Evolutionary conservation across 1,140 invertebrate genomes (phyloP).

Genomic region (Drosophila aff.): DNA sequence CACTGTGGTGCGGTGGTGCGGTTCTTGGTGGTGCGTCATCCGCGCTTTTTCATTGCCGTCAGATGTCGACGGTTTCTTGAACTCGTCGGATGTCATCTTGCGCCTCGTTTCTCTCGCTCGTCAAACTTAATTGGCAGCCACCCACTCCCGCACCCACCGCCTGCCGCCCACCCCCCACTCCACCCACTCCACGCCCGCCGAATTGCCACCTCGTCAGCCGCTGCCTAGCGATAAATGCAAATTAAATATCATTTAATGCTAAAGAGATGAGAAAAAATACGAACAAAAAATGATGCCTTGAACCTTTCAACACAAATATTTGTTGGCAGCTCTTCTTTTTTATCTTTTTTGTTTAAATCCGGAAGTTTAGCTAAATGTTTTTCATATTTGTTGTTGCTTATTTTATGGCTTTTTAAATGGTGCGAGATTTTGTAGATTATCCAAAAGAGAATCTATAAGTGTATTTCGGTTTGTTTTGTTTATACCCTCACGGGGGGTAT

Average conservation of each 20-base stretch:
- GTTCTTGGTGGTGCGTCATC: slow-evolving; percentile 32
- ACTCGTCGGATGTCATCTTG: slow-evolving; percentile 49
- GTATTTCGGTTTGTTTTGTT: slow-evolving; percentile 23
- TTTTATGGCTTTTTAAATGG: slow-evolving; percentile 68
- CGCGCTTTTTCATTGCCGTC: slow-evolving; percentile 25
- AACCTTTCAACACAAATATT: slow-evolving; percentile 50
- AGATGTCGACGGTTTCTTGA: slow-evolving; percentile 43
- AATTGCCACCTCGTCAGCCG: not conserved
- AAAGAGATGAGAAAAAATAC: slow-evolving; percentile 19
- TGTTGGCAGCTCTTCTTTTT: slow-evolving; percentile 29
- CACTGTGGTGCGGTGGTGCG: slow-evolving; percentile 25
- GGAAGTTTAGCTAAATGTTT: slow-evolving; percentile 63
- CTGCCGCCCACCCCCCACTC: not conserved
- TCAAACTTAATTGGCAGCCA: slow-evolving; percentile 58
- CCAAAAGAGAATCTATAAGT: slow-evolving; percentile 30
- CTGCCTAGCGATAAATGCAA: slow-evolving; percentile 30
- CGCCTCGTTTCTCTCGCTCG: slow-evolving; percentile 35
- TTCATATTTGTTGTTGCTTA: slow-evolving; percentile 17
- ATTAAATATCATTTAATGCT: slow-evolving; percentile 59
- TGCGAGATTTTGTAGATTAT: slow-evolving; percentile 44
- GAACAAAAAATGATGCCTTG: slow-evolving; percentile 47
- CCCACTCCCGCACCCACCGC: slow-evolving; percentile 7
- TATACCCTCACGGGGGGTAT: not conserved
- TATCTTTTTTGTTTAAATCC: slow-evolving; percentile 27
- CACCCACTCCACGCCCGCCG: not conserved